Percentiles rank a stretch among this genome's conserved stretches.
Evolutionary conservation across 2,888 invertebrate genomes (phyloP).

Genomic region (Platycheirus albimanus): DNA sequence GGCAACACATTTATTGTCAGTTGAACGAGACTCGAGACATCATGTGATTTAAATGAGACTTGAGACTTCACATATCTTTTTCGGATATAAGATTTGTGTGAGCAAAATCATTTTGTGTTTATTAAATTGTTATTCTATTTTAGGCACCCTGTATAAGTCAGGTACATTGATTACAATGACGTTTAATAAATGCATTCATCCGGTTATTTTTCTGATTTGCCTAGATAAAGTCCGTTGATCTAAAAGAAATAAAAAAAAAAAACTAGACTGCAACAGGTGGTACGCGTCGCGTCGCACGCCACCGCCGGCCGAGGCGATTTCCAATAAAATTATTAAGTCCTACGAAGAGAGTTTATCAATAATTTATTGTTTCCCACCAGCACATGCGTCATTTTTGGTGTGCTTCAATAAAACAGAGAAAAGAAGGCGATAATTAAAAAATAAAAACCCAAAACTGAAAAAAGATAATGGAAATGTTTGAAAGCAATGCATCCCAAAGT

Average conservation of each 20-base stretch:
- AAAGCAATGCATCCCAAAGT: conserved; percentile 1
- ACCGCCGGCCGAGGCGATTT: conserved; percentile 42
- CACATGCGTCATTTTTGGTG: background rate
- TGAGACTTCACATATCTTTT: too few species aligned
- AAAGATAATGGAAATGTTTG: conserved; percentile 21
- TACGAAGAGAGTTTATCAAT: conserved; percentile 32
- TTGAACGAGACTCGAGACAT: too few species aligned
- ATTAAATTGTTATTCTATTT: too few species aligned
- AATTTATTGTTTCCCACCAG: conserved; percentile 11
- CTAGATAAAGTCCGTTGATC: conserved; percentile 60
- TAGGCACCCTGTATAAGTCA: conserved; percentile 24
- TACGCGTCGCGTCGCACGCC: background rate
- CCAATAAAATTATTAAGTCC: conserved; percentile 51
- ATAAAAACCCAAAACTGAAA: too few species aligned
- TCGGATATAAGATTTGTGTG: too few species aligned
- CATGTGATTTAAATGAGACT: too few species aligned
- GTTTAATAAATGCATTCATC: conserved; percentile 47
- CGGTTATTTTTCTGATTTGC: conserved; percentile 43
- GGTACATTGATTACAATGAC: conserved; percentile 42
- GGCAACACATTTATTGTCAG: too few species aligned
- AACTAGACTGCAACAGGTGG: conserved; percentile 16
- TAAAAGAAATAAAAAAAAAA: conserved; percentile 7
- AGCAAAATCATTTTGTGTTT: too few species aligned
- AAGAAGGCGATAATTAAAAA: conserved; percentile 14
- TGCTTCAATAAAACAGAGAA: background rate